Conservation (phyloP, 2,888 invertebrate species). For the Agonopterix arenella region DNA sequence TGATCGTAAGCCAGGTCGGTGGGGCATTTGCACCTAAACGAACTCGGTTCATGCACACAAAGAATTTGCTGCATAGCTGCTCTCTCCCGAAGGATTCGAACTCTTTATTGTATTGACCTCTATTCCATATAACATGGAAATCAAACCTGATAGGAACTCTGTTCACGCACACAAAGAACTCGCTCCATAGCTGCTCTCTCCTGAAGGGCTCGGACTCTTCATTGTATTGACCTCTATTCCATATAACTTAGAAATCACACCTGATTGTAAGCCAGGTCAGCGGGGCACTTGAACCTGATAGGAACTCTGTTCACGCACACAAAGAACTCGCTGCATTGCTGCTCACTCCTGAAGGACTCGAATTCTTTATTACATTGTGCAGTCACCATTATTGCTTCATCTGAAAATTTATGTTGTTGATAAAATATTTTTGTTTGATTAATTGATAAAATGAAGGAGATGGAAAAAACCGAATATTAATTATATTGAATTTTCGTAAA, state of each 20-base stretch:
- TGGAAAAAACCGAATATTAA: too few relatives aligned
- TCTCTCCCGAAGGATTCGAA: slow-evolving; percentile 79
- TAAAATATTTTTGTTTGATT: neutral
- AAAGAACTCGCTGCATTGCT: slow-evolving; percentile 81
- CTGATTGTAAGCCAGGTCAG: slow-evolving; percentile 77
- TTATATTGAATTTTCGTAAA: too few relatives aligned
- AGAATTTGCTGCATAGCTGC: slow-evolving; percentile 80
- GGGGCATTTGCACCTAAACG: slow-evolving; percentile 80
- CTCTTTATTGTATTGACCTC: slow-evolving; percentile 62
- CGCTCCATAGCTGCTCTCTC: slow-evolving; percentile 77
- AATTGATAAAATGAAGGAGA: too few relatives aligned
- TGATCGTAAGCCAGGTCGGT: slow-evolving; percentile 78
- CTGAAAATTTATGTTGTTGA: neutral
- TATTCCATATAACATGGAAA: slow-evolving; percentile 18
- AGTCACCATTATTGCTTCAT: neutral
- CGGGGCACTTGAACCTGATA: slow-evolving; percentile 79
- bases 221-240: slow-evolving; percentile 45
- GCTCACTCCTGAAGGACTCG: slow-evolving; percentile 78
- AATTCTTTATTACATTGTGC: slow-evolving; percentile 70
- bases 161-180: slow-evolving; percentile 80
- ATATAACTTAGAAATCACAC: slow-evolving; percentile 40
- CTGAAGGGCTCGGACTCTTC: slow-evolving; percentile 79
- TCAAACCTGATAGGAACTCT: slow-evolving; percentile 73
- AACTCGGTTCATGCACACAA: slow-evolving; percentile 76
- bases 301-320: slow-evolving; percentile 78